Base-by-base conservation (phyloP, 2,888 invertebrate species). In the Polymixis flavicincta region DNA sequence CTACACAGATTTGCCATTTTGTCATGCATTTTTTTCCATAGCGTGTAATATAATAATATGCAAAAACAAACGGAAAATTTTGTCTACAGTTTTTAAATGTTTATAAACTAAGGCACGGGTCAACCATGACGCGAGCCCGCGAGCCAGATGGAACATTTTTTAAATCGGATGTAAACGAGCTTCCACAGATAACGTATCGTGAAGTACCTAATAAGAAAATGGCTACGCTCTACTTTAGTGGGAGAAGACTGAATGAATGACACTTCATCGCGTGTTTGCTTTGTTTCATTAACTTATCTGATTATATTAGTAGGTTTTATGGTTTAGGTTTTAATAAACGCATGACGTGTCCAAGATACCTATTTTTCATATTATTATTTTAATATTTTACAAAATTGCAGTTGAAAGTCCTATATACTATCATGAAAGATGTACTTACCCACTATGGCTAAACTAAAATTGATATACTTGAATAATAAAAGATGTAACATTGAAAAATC, bases 171-270 rank as follows among this genome's bases (percentile, higher is more conserved):
- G 17, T 64, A 17, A 50, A 76, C 42, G 76, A 67, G 61, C 52
- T 52, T 28, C 37, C 59, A 65, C 19, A 80, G 84, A 85, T 84
- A 84, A 85, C 68, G 22, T 72, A 76, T 79, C 74, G 25, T 65
- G 32, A 48, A 83, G 32, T 74, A 32, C 2, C 2, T 37, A 59
- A 63, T 54, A 68, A n/a, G 64, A 76, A 82, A 52, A 76, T 76
- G 82, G 73, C 70, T 74, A 73, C 79, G 86, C 61, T 74, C 82
- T 72, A 86, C 60, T 76, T 85, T 74, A 66, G 67, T 60, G 63
- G 63, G 65, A 74, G 70, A 32, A 71, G 22, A 28, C 7, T 69
- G 70, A 82, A 78, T 76, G 74, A 79, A 83, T 68, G 52, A 60
- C 50, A 45, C n/a, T 59, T 28, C 57, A 55, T 66, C 63, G 75